These are phyloP conservation scores for Onychomys leucogaster DNA, from an alignment of 2,797 vertebrate genomes.

Conservation along the genomic window DNA sequence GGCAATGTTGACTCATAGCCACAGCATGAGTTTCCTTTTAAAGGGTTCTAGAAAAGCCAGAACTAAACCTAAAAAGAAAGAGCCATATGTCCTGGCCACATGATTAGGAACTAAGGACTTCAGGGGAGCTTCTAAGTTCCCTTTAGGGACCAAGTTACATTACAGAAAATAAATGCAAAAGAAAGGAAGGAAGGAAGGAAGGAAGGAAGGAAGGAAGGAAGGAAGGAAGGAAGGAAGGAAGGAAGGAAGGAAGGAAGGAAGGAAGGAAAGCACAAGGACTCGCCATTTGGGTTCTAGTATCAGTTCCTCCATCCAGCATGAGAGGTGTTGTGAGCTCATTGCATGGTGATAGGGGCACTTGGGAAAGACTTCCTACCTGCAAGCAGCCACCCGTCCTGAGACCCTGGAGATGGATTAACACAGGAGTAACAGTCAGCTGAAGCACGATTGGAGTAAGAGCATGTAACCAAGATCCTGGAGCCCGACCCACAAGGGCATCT, in stretches of 20 bases:
- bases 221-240: too few species aligned
- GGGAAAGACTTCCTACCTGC: too few species aligned
- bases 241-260: too few species aligned
- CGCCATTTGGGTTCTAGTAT: neutral
- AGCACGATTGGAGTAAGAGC: neutral
- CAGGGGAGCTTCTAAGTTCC: neutral
- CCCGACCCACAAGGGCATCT: neutral
- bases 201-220: too few species aligned
- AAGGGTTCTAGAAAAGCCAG: neutral
- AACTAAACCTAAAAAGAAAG: neutral
- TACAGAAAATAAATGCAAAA: neutral
- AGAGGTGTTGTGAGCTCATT: too few species aligned
- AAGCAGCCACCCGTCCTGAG: neutral
- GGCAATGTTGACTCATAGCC: neutral
- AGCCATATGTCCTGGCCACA: neutral
- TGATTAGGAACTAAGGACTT: neutral
- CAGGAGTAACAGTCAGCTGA: neutral
- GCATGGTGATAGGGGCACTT: neutral
- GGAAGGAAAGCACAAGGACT: neutral
- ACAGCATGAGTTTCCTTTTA: neutral
- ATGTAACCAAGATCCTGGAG: neutral
- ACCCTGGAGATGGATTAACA: neutral
- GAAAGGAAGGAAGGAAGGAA: too few species aligned
- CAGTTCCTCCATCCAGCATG: too few species aligned
- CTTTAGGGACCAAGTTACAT: neutral